Conservation (phyloP, 2,113 vertebrate genomes). For the Panthera tigris region DNA sequence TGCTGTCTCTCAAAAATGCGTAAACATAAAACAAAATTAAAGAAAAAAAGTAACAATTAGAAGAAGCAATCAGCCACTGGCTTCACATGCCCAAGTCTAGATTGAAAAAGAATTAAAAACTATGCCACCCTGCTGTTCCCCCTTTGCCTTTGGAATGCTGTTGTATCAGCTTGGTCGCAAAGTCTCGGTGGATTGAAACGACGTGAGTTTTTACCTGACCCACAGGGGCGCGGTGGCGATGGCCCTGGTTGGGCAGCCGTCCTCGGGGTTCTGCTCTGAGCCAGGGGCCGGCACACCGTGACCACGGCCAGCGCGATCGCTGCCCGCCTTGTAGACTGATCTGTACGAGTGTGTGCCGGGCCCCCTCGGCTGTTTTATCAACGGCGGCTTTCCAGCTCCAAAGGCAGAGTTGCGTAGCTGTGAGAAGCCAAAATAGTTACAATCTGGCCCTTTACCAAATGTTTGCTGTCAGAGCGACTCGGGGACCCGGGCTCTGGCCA, state of each 20-base stretch:
- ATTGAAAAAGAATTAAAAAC: no score
- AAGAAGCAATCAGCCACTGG: neutral
- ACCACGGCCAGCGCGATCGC: neutral
- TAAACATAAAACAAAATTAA: no score
- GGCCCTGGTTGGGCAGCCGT: neutral
- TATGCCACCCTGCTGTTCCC: rapidly evolving
- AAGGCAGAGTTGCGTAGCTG: rapidly evolving
- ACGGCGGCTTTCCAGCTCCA: neutral
- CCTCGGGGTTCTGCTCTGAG: neutral
- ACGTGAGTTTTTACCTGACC: rapidly evolving
- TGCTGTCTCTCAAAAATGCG: no score
- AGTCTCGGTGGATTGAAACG: no score
- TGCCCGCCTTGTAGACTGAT: neutral
- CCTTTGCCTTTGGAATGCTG: neutral
- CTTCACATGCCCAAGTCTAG: neutral
- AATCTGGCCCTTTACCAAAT: no score
- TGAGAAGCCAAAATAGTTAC: rapidly evolving
- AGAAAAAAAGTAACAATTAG: neutral
- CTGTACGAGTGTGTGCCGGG: rapidly evolving
- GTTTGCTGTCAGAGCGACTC: no score
- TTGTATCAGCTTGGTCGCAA: rapidly evolving
- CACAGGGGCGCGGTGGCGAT: no score
- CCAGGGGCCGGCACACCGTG: rapidly evolving
- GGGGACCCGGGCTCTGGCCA: rapidly evolving
- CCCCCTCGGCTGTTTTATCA: neutral